Evolutionary conservation across 2,113 vertebrate species (phyloP).

Genomic region (Orientallactaga bullata): DNA sequence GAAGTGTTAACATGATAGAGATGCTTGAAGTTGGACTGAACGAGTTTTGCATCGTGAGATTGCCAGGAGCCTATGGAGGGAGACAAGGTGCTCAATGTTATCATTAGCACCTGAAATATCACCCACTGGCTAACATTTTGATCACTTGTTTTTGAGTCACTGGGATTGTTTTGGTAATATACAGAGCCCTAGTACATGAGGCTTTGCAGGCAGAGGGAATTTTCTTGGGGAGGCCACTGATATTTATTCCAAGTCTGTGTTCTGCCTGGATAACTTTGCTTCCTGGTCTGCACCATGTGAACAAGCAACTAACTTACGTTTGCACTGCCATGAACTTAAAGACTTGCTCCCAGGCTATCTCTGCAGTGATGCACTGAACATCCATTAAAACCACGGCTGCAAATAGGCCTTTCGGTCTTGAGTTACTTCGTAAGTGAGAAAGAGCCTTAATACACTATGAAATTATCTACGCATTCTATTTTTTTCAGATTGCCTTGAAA

Average conservation of each 20-base stretch:
- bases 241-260: neutral
- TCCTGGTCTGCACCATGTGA: neutral
- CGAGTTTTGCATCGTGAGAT: neutral
- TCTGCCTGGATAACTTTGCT: neutral
- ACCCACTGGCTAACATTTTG: neutral
- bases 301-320: neutral
- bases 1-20: neutral
- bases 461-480: too few species aligned
- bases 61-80: too few species aligned
- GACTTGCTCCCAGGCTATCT: too few species aligned
- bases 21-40: neutral
- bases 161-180: neutral
- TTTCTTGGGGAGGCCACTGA: neutral
- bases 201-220: too few species aligned
- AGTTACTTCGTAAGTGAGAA: too few species aligned
- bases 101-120: neutral
- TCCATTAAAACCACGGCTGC: too few species aligned
- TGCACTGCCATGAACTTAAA: too few species aligned
- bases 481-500: too few species aligned
- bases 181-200: neutral
- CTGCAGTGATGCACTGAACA: too few species aligned
- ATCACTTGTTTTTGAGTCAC: neutral
- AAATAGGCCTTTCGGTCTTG: too few species aligned
- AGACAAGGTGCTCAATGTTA: neutral
- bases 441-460: too few species aligned